phyloP scores from a whole-genome alignment of 2,888 invertebrate genomes.

The Lasioglossum zephyrum region DNA sequence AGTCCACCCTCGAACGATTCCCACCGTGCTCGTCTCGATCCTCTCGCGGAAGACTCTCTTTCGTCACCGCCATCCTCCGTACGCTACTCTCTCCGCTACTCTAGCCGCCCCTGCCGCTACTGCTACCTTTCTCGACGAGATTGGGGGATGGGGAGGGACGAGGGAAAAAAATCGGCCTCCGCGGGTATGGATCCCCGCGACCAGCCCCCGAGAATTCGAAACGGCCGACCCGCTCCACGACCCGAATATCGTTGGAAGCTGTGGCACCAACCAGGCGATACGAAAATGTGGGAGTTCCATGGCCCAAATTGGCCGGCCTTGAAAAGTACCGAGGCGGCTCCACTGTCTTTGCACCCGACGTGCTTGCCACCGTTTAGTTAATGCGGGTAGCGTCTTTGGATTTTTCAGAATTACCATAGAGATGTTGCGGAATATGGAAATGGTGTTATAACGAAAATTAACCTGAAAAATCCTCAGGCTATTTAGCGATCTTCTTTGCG shows the following conservation, averaged over 20 bases:
- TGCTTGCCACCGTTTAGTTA: not conserved
- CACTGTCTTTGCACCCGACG: not conserved
- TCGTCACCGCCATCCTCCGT: constrained; percentile 8
- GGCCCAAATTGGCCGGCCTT: not conserved
- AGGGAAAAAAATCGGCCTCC: not conserved
- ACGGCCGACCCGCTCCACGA: constrained; percentile 35
- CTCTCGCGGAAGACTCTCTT: constrained; percentile 40
- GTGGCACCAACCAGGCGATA: not conserved
- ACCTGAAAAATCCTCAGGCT: not conserved
- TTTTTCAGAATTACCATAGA: not conserved
- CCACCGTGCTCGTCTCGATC: constrained; percentile 27
- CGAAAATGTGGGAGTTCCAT: not conserved
- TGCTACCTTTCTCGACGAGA: not conserved
- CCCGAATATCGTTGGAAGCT: constrained; percentile 43
- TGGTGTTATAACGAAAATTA: not conserved
- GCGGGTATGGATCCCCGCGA: constrained; percentile 39
- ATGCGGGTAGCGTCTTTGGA: not conserved
- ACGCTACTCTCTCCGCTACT: not conserved
- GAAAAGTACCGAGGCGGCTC: not conserved
- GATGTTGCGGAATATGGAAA: not conserved
- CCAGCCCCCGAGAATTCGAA: constrained; percentile 24
- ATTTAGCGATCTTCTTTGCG: not conserved
- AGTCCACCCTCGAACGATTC: constrained; percentile 53
- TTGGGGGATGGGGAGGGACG: not conserved
- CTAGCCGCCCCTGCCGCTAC: not conserved